Conservation (phyloP, 2,113 vertebrate species). For the Pterocles orientalis region DNA sequence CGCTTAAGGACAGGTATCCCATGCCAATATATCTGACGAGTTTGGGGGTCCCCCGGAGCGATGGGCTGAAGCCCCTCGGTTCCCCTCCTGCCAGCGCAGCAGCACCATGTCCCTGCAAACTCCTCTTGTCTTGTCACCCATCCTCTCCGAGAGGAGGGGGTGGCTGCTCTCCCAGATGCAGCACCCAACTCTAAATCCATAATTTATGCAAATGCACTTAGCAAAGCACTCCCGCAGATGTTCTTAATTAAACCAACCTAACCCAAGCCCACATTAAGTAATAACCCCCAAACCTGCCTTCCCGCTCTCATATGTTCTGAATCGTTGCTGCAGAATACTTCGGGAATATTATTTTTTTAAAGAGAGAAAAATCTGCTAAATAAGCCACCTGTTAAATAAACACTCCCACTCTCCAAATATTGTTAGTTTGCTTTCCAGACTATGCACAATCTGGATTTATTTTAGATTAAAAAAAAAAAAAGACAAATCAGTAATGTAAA, state of each 20-base stretch:
- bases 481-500: slow-evolving; percentile 15
- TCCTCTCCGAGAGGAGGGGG: not conserved
- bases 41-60: not conserved
- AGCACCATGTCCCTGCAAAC: not conserved
- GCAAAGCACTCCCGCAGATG: not conserved
- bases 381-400: slow-evolving; percentile 62
- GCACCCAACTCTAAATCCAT: not conserved
- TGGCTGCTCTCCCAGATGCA: accelerated
- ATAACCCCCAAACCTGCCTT: not conserved
- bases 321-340: not conserved
- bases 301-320: not conserved
- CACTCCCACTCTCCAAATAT: slow-evolving; percentile 52
- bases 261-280: not conserved
- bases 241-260: slow-evolving; percentile 15
- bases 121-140: accelerated
- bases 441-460: slow-evolving; percentile 62
- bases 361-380: slow-evolving; percentile 23
- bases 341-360: slow-evolving; percentile 11
- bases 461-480: slow-evolving; percentile 29
- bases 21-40: accelerated
- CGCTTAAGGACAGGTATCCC: not conserved
- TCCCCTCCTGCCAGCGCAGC: not conserved
- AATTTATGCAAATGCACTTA: not conserved
- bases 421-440: slow-evolving; percentile 53
- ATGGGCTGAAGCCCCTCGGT: not conserved